Evolutionary conservation across 2,888 invertebrate genomes (phyloP).

Genomic region (Thera obeliscata): DNA sequence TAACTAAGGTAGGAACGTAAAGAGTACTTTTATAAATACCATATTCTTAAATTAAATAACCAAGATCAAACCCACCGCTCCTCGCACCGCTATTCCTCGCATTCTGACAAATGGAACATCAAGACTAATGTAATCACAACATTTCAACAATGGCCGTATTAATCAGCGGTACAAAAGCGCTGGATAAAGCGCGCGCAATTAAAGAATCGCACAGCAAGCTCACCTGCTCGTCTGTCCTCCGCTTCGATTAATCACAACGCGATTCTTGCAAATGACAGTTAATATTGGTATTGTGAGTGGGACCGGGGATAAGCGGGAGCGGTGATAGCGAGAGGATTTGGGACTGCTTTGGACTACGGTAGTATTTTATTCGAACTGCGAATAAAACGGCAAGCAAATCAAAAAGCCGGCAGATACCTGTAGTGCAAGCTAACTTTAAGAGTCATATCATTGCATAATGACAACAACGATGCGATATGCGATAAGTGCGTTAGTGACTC

Average conservation of each 20-base stretch:
- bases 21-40: no score
- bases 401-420: no score
- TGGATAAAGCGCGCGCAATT: constrained; percentile 56
- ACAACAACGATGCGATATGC: no score
- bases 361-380: no score
- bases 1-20: no score
- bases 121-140: constrained; percentile 42
- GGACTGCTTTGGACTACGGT: no score
- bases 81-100: constrained; percentile 23
- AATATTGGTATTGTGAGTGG: constrained; percentile 56
- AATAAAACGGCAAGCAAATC: no score
- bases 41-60: neutral
- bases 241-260: constrained; percentile 66
- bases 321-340: neutral
- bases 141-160: constrained; percentile 42
- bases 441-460: no score
- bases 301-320: constrained; percentile 33
- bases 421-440: no score
- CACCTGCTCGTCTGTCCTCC: constrained; percentile 46
- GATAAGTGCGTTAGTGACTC: no score
- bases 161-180: constrained; percentile 37
- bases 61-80: constrained; percentile 12
- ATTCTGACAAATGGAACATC: constrained; percentile 52
- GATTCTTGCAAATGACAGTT: constrained; percentile 72
- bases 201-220: constrained; percentile 49